Evolutionary conservation across 2,113 vertebrate genomes (phyloP), one percentile per base, ranked within the genome.

Genomic region (Forbesichthys papilliferus): DNA sequence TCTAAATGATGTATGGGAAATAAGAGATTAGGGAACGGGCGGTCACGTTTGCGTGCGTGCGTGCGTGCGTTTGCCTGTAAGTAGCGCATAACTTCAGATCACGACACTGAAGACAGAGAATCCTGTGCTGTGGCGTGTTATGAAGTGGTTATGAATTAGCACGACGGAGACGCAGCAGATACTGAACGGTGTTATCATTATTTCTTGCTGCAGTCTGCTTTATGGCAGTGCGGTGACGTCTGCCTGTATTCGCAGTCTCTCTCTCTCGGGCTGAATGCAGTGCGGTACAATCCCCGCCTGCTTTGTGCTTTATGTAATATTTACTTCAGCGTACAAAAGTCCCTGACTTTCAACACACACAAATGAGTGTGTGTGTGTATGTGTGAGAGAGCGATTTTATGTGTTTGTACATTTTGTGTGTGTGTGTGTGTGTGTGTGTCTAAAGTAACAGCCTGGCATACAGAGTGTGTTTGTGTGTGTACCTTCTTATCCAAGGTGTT

Each of bases 121-220:
- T 4, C 4, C 53, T 27, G 27, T 2, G 27, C 27, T 27, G 27
- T 27, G 27, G 27, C 27, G 27, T 27, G 27, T 27, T 27, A 70
- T 75, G 34, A 53, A 56, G 83, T 71, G 74, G 68, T 82, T 66
- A 87, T 82, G 36, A 42, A 42, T 5, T 77, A 80, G 78, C 68
- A 75, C 5, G 75, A 77, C 68, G 78, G 77, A n/a, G 63, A 63
- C 57, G 11, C 8, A 16, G 12, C 4, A 61, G 13, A 33, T 9
- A 61, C 48, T 65, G 48, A 83, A 53, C 36, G 42, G 60, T 80
- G 49, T 49, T 46, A 6, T 27, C 18, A 16, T 13, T 48, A 11
- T n/a, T 7, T 71, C 69, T 66, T 81, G 74, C 84, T 87, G 85
- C 85, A 82, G 82, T 85, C 75, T 80, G 80, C 67, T 86, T 82